Evolutionary conservation across 2,888 invertebrate genomes (phyloP).

Genomic region (Nephrotoma guestfalica): DNA sequence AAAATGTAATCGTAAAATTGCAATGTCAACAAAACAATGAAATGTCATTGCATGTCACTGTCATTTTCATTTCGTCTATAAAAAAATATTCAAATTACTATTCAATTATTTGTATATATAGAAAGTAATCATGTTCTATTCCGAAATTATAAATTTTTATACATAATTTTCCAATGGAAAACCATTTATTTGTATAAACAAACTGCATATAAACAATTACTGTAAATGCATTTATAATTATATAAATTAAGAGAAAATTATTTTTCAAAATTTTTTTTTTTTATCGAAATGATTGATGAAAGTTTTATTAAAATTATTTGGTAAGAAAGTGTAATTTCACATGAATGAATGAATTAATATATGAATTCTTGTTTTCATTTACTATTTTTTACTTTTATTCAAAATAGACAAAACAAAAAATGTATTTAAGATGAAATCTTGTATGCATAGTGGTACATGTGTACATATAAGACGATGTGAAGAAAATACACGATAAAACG

Average conservation of each 20-base stretch:
- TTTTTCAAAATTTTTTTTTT: background rate
- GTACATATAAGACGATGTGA: background rate
- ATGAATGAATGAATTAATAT: background rate
- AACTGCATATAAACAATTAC: background rate
- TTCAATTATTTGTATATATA: background rate
- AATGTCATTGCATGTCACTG: background rate
- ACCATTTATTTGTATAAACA: background rate
- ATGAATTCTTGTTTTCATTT: background rate
- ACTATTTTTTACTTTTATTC: background rate
- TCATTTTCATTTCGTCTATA: background rate
- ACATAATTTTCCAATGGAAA: background rate
- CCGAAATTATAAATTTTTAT: background rate
- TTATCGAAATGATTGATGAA: background rate
- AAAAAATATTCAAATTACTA: background rate
- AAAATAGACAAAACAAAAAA: background rate
- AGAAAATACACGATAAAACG: background rate
- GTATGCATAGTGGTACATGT: background rate
- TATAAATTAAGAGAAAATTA: background rate
- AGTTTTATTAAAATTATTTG: background rate
- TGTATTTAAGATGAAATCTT: background rate
- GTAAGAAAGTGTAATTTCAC: background rate
- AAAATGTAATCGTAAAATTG: background rate
- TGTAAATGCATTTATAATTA: background rate
- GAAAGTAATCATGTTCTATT: background rate
- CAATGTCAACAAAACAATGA: background rate